Base-by-base conservation (phyloP, 35 echinoderm and acorn worm genomes). In the Strongylocentrotus purpuratus region DNA sequence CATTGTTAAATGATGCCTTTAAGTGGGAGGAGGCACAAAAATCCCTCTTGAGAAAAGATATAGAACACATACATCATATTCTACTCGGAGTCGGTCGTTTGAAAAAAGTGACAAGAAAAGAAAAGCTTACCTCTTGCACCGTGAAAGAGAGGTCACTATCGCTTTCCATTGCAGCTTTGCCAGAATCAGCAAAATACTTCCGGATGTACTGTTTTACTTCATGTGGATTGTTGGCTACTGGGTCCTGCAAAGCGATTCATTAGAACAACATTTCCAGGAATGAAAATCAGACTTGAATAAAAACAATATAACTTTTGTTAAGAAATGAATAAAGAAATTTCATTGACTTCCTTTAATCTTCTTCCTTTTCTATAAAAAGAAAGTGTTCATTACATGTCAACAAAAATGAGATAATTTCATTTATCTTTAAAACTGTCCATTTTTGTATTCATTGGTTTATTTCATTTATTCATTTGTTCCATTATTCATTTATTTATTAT, bases 161-260 rank as follows among this genome's bases (percentile, higher is more conserved):
- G 50, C 46, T 33, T 18, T 97, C 95, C 48, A 88, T 94, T 10
- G 93, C 55, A 6, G 48, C 52, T 33, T 86, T 94, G 33, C 96
- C 87, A 33, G 94, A 94, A 45, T 86, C 95, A 8, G 95, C 90
- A 94, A 98, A 94, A 88, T 95, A 96, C 60, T 88, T 94, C 86
- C 92, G 46, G 85, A 98, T 98, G 85, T 95, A 95, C 32, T 95
- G 8, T 58, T 95, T 95, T 8, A 98, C 96, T 17, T 59, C 92
- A 18, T 71, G 13, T 48, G 86, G 95, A 35, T 96, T 92, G 50
- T 98, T 96, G 28, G 96, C 97, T 31, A 96, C 32, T 25, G 94
- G 94, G 93, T 96, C 97, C 97, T 98, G 31, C 61, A 28, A 95
- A 88, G 33, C 12, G 15, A 86, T 45, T 31, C 33, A 33, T 41